phyloP scores from a whole-genome alignment of 2,113 vertebrate species.

The Buteo buteo region DNA sequence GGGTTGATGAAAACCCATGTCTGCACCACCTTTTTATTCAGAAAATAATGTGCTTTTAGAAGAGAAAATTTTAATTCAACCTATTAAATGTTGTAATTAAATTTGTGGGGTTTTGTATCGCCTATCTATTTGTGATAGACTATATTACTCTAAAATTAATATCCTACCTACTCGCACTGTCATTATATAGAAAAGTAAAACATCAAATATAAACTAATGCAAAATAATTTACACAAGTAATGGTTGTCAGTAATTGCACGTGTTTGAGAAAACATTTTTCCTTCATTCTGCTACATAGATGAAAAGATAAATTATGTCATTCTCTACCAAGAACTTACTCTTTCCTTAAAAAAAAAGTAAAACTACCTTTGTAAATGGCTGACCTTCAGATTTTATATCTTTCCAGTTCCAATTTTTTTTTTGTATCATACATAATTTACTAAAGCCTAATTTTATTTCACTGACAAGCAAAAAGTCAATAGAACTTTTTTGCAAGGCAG shows the following conservation, averaged over 20 bases:
- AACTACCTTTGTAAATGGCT: neutral
- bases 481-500: neutral
- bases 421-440: neutral
- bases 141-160: neutral
- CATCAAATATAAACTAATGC: neutral
- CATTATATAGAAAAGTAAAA: neutral
- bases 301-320: neutral
- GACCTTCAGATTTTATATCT: neutral
- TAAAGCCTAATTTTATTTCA: neutral
- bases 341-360: neutral
- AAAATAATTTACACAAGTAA: neutral
- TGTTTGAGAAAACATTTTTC: neutral
- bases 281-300: neutral
- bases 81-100: neutral
- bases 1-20: neutral
- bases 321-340: neutral
- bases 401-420: neutral
- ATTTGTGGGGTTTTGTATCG: neutral
- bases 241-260: neutral
- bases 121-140: neutral
- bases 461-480: conserved; percentile 23
- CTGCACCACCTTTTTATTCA: neutral
- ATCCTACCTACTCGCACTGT: neutral
- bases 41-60: neutral
- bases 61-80: neutral